Base-by-base conservation (phyloP, 2,113 vertebrate species). In the Scalopus aquaticus region DNA sequence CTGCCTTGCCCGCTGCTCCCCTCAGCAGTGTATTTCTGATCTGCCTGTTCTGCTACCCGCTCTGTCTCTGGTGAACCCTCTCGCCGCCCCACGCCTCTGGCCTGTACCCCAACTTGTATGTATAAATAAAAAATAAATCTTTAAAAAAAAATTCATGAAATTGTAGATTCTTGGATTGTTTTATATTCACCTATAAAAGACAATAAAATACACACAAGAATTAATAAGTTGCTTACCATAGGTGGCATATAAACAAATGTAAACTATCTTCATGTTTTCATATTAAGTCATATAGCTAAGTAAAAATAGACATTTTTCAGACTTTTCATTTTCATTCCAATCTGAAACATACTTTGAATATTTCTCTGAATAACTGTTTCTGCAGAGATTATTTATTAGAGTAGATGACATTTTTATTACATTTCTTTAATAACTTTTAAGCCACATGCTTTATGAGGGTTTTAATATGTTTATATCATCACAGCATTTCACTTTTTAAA, bases 281-380 rank as follows among this genome's bases (percentile, higher is more conserved):
- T 83, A 58, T 51, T 87, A 74, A 65, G 89, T 94, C 65, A 77
- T 0, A 28, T 15, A 54, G 4, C 64, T 42, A 78, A 88, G 2
- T 67, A 65, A 91, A 88, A 67, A 65, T 44, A 84, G 62, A 17
- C 4, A 81, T 88, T 39, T 85, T 0, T 15, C 22, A 88, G 30
- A 26, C 3, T 76, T 77, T 56, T 65, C 16, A 24, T 84, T 92
- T 91, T 91, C n/a, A 26, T 67, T 69, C 15, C 24, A 39, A 12
- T 42, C 30, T 83, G 12, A 91, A 77, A 62, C 4, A 78, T 79
- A 87, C 76, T 91, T 91, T 93, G 30, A 58, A 17, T 60, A 3
- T 83, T 7, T 91, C n/a, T 84, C 12, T 86, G 19, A 88, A 82
- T 51, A 88, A 5, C 73, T 90, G 13, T 67, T 86, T 95, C 19